Conservation (phyloP, 2,888 invertebrate species). For the Listrodromus nycthemerus region DNA sequence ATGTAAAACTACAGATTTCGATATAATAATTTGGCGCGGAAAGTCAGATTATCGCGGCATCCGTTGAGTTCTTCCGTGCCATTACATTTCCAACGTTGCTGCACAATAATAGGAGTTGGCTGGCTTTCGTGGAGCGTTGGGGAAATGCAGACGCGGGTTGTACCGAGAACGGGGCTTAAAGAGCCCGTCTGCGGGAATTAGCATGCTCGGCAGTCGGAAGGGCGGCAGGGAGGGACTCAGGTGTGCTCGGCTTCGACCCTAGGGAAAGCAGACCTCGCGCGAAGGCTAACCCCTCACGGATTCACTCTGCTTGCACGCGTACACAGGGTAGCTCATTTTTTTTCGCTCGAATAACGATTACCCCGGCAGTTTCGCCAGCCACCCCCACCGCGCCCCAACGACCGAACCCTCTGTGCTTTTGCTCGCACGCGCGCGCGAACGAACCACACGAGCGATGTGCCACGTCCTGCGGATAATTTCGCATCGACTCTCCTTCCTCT, state of each 20-base stretch:
- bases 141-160: conserved; percentile 43
- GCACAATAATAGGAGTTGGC: conserved; percentile 44
- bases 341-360: conserved; percentile 68
- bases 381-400: conserved; percentile 32
- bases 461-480: conserved; percentile 55
- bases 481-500: conserved; percentile 49
- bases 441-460: conserved; percentile 48
- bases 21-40: conserved; percentile 14
- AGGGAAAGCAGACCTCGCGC: conserved; percentile 64
- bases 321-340: conserved; percentile 58
- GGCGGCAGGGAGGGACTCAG: conserved; percentile 73
- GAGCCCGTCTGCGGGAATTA: conserved; percentile 78
- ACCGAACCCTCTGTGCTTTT: conserved; percentile 48
- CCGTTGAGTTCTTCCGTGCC: conserved; percentile 20
- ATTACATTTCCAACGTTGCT: conserved; percentile 54
- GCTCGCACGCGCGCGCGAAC: conserved; percentile 41
- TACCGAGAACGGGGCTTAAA: conserved; percentile 73
- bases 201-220: conserved; percentile 72
- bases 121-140: conserved; percentile 18
- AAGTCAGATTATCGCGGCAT: conserved; percentile 36
- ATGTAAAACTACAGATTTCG: conserved; percentile 10
- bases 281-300: conserved; percentile 64
- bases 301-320: conserved; percentile 54
- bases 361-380: conserved; percentile 59
- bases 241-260: conserved; percentile 71